Base-by-base conservation (phyloP, 2,797 vertebrate genomes). In the Gobio occitaniae region DNA sequence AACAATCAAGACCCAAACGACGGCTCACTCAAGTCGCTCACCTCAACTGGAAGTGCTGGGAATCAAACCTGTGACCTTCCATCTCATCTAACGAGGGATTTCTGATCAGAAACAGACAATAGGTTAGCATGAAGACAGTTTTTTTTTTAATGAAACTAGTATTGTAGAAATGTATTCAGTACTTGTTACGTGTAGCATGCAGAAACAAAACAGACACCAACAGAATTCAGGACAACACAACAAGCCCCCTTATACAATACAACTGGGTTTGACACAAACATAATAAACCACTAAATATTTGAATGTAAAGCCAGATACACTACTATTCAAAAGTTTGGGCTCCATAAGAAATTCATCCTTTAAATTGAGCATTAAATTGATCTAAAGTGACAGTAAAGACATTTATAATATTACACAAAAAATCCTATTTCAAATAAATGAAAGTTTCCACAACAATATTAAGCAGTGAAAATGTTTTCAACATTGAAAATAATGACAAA, bases 21-120 rank as follows among this genome's bases (percentile, higher is more conserved):
- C 77, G 12, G 36, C n/a, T 69, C 48, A 21, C 44, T 56, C 2
- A 29, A 75, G 71, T 65, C 4, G 83, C 94, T 95, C 94, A 95
- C 95, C 95, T 95, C 90, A 95, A 91, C 90, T 95, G 94, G 92
- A 95, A 95, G 91, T 94, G 94, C 92, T 94, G 94, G 86, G 93
- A 93, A 89, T 95, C 94, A 93, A 95, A 95, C 92, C 93, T 95
- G 94, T 94, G 94, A 92, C 91, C 91, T 78, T 95, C 94, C 80
- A 92, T 92, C 32, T 95, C 95, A 86, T 95, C 95, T 89, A 95
- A 90, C 5, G 94, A 95, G 84, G 94, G 86, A 90, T 95, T 95
- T 95, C 95, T 95, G 89, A 88, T 87, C 80, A 88, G 89, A 91
- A 87, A 89, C 79, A 92, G 90, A 92, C 76, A 89, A 84, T 88